Conservation (phyloP, 2,888 invertebrate genomes). For the Resseliella maxima region DNA sequence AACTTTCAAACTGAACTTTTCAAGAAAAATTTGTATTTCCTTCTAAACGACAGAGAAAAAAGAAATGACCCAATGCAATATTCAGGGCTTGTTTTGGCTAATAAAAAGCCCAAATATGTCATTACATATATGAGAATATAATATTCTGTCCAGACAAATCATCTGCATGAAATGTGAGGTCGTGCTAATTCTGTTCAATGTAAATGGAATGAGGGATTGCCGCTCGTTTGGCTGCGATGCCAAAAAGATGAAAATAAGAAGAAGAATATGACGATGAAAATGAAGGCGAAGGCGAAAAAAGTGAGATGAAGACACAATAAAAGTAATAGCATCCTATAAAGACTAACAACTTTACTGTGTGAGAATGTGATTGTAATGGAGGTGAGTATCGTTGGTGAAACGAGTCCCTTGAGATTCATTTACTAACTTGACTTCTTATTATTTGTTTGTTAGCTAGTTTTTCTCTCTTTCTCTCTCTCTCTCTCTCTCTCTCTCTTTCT, state of each 20-base stretch:
- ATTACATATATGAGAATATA: not conserved
- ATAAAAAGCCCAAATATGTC: not conserved
- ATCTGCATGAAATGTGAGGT: constrained; percentile 31
- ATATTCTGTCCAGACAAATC: constrained; percentile 3
- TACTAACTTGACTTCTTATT: constrained; percentile 48
- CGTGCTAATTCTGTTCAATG: constrained; percentile 12
- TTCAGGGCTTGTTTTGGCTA: not conserved
- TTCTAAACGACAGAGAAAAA: too few species aligned
- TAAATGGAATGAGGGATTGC: not conserved
- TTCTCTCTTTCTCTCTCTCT: not conserved
- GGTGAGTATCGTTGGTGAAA: constrained; percentile 39
- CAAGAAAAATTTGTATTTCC: too few species aligned
- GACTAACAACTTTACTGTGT: constrained; percentile 44
- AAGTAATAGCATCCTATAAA: constrained; percentile 45
- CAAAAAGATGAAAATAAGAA: not conserved
- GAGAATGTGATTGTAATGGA: constrained; percentile 51
- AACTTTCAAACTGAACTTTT: too few species aligned
- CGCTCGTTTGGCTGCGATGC: not conserved
- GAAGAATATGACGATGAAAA: not conserved
- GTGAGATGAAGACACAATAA: constrained; percentile 24
- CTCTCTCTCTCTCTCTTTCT: not conserved
- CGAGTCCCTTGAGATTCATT: constrained; percentile 48
- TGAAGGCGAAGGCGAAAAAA: not conserved
- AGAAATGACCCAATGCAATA: not conserved
- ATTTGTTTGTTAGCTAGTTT: constrained; percentile 48